Evolutionary conservation across 2,888 invertebrate species (phyloP).

Genomic region (Linnaemya vulpina): DNA sequence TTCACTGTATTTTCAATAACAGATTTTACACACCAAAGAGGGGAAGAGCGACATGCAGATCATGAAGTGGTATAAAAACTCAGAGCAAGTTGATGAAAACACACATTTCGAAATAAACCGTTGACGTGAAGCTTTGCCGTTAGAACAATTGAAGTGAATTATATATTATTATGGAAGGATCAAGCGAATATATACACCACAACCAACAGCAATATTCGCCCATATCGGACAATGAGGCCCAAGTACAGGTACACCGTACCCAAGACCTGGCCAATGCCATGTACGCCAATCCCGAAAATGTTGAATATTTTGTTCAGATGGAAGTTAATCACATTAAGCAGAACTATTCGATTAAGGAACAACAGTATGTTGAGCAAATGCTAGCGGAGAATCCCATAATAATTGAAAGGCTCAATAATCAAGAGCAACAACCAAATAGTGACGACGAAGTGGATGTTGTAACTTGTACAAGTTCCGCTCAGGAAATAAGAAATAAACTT

Average conservation of each 20-base stretch:
- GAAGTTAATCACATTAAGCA: constrained; percentile 76
- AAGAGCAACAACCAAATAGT: constrained; percentile 5
- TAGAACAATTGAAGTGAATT: not conserved
- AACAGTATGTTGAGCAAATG: constrained; percentile 78
- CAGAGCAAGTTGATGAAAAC: not conserved
- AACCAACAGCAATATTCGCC: constrained; percentile 13
- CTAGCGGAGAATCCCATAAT: constrained; percentile 77
- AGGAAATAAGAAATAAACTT: not conserved
- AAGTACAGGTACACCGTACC: constrained; percentile 17
- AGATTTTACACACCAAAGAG: too few species aligned
- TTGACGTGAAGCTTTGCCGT: not conserved
- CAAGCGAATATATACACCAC: not conserved
- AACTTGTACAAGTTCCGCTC: not conserved
- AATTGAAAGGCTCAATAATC: constrained; percentile 75
- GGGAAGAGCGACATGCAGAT: constrained; percentile 11
- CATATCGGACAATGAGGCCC: constrained; percentile 2
- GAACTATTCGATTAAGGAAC: constrained; percentile 75
- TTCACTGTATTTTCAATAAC: too few species aligned
- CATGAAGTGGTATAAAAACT: constrained; percentile 39
- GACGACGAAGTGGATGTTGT: constrained; percentile 33
- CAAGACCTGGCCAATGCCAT: not conserved
- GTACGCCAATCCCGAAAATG: constrained; percentile 38
- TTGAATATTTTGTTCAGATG: constrained; percentile 75
- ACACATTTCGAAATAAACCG: constrained; percentile 2
- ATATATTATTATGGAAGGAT: constrained; percentile 29